phyloP scores from a whole-genome alignment of 2,113 vertebrate genomes.

The Pardalotus punctatus region DNA sequence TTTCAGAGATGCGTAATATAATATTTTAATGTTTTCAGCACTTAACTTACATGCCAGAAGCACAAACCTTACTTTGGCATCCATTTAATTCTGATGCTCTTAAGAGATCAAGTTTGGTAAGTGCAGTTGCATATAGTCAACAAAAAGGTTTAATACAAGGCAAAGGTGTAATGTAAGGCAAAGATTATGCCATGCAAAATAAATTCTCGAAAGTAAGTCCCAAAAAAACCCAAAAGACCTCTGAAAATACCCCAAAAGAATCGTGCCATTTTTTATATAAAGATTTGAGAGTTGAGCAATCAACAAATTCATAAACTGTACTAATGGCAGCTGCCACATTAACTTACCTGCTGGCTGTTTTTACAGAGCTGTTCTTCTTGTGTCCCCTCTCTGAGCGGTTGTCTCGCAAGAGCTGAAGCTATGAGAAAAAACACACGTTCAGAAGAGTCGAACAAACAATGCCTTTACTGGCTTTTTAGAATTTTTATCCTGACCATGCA shows the following conservation, averaged over 20 bases:
- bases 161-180: background rate
- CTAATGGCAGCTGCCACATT: background rate
- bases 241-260: background rate
- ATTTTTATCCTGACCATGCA: background rate
- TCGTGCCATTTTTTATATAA: background rate
- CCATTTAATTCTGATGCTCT: background rate
- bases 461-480: background rate
- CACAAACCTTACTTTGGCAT: background rate
- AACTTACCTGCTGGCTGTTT: conserved; percentile 91
- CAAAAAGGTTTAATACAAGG: background rate
- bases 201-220: background rate
- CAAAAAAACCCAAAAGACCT: fast-evolving
- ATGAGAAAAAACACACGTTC: background rate
- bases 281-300: background rate
- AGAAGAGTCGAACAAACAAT: conserved; percentile 30
- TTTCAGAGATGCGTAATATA: background rate
- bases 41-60: background rate
- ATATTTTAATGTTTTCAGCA: background rate
- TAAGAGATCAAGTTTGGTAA: background rate
- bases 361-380: conserved; percentile 89
- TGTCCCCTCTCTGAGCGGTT: conserved; percentile 87
- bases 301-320: background rate
- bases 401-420: conserved; percentile 86
- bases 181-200: background rate
- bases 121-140: background rate